Percentiles rank a stretch among this genome's conserved stretches.
Conservation (phyloP, 2,888 invertebrate species). For the Apoda limacodes region DNA sequence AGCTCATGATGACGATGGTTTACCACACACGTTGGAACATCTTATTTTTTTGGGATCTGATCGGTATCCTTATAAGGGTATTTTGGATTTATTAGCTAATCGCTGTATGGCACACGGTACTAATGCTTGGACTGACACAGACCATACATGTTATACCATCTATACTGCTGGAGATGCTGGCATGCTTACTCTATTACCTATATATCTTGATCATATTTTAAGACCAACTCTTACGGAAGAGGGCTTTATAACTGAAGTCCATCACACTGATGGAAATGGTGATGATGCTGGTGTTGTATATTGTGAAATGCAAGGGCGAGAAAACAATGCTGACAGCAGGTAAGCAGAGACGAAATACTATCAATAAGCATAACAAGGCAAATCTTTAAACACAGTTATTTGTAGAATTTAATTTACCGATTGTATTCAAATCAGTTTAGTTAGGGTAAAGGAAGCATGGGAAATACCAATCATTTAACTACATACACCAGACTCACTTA, state of each 20-base stretch:
- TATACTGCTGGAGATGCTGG: slow-evolving; percentile 87
- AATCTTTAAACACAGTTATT: no score
- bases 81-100: slow-evolving; percentile 89
- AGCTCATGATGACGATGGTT: slow-evolving; percentile 90
- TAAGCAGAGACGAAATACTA: slow-evolving; percentile 22
- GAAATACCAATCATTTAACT: no score
- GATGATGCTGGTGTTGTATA: slow-evolving; percentile 96
- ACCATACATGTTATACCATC: slow-evolving; percentile 92
- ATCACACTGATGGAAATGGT: slow-evolving; percentile 89
- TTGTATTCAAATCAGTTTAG: no score
- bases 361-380: no score
- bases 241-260: slow-evolving; percentile 90
- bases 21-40: slow-evolving; percentile 94
- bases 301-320: slow-evolving; percentile 92
- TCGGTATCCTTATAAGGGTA: slow-evolving; percentile 90
- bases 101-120: slow-evolving; percentile 92
- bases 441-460: no score
- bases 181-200: slow-evolving; percentile 87
- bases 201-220: slow-evolving; percentile 91
- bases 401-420: no score
- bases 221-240: slow-evolving; percentile 85
- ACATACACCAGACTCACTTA: no score
- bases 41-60: slow-evolving; percentile 92
- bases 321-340: slow-evolving; percentile 82
- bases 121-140: slow-evolving; percentile 89